A percentile compares a stretch with the other conserved stretches of the same genome.
Evolutionary conservation across 2,888 invertebrate species (phyloP).

Genomic region (Leptopilina myrica): DNA sequence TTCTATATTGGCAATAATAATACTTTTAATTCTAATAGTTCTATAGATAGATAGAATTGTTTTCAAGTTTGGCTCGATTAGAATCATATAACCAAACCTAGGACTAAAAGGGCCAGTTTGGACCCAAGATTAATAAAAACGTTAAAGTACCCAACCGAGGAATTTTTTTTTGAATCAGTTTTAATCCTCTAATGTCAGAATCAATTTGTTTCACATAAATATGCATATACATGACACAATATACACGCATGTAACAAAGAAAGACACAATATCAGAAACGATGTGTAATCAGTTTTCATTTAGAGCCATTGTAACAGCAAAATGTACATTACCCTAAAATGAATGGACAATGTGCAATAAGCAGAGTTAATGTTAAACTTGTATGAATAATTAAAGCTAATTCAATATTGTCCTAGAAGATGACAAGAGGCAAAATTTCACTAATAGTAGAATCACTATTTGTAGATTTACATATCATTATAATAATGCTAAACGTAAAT

Average conservation of each 20-base stretch:
- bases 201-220: too few species aligned
- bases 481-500: background rate
- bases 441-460: background rate
- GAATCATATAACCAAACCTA: too few species aligned
- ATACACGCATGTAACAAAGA: background rate
- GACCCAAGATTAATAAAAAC: too few species aligned
- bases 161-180: too few species aligned
- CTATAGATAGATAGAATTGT: too few species aligned
- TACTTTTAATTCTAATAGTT: too few species aligned
- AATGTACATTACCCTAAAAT: conserved; percentile 8
- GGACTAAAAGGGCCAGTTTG: too few species aligned
- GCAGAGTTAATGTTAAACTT: conserved; percentile 6
- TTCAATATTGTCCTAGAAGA: background rate
- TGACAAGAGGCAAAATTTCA: background rate
- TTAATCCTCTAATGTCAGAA: too few species aligned
- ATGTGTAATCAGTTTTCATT: background rate
- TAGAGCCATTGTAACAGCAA: background rate
- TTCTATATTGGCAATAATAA: too few species aligned
- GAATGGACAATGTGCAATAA: conserved; percentile 5
- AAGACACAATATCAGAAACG: background rate
- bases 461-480: conserved; percentile 6
- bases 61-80: too few species aligned
- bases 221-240: too few species aligned
- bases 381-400: background rate
- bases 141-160: too few species aligned